Evolutionary conservation across 2,888 invertebrate species (phyloP), one percentile per base, ranked within the genome.

Genomic region (Agrochola circellaris): DNA sequence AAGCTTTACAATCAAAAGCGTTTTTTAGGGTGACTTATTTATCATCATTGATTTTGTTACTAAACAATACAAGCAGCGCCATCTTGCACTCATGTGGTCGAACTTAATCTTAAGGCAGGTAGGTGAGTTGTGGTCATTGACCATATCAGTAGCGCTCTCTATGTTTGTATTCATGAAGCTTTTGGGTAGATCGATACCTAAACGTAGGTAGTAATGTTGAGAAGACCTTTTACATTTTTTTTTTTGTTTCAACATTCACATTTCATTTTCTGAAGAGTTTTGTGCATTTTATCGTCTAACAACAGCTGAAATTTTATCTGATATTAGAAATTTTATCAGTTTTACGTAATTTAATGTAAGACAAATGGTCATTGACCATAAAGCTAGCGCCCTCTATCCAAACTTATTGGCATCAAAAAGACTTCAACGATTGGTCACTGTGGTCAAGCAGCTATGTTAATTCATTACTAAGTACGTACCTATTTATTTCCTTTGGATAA

Each of bases 341-440:
- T 8, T 15, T 6, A 38, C 0, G 0, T 6, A 15, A 3, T 8
- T 26, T 4, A 15, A 11, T 2, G 0, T 17, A 0, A 20, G 0
- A n/a, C 8, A 64, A 48, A 88, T 89, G 92, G 92, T 89, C 91
- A 54, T 42, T 82, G 91, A 90, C 89, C 92, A 92, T 91, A 74
- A 79, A 15, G 68, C 30, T 75, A 83, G 71, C 81, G 92, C 87
- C 94, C 91, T 92, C 95, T 95, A 67, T 66, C 60, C 1, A 67
- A 76, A 61, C 66, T 8, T 11, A 0, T 6, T 77, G 0, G 51
- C 0, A 78, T 30, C 51, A 26, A 13, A 60, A 51, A 30, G 15
- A 60, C 20, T 34, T 23, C 17, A 45, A 5, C 20, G 3, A 42
- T 64, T 26, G 42, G 56, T 51, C 26, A 56, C 17, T 66, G 17